These are phyloP conservation scores for Ascaphus truei DNA, from an alignment of 2,113 vertebrate genomes.

Conservation along the genomic window DNA sequence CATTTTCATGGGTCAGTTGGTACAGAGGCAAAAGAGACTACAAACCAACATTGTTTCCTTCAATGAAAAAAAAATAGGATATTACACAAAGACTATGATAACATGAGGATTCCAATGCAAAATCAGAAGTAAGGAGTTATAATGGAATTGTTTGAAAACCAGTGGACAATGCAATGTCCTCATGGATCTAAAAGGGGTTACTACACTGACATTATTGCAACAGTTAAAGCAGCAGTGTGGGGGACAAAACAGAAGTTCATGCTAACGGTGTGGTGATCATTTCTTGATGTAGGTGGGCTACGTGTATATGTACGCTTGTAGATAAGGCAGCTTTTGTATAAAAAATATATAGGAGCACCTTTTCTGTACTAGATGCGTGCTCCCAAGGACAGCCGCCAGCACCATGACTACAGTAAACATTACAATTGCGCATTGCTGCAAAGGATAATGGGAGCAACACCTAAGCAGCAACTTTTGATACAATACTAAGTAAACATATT, in stretches of 20 bases:
- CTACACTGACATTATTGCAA: too few relatives aligned
- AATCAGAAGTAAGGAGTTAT: too few relatives aligned
- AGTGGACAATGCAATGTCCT: too few relatives aligned
- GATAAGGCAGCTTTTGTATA: conserved; percentile 32
- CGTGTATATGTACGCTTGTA: background rate
- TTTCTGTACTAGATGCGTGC: background rate
- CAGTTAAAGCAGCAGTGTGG: too few relatives aligned
- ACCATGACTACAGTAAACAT: conserved; percentile 25
- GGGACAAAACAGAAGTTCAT: background rate
- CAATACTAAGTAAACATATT: conserved; percentile 14
- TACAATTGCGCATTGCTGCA: conserved; percentile 5
- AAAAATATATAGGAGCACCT: conserved; percentile 21
- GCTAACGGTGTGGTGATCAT: background rate
- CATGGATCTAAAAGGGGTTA: too few relatives aligned
- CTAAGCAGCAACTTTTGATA: conserved; percentile 5
- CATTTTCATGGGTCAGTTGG: too few relatives aligned
- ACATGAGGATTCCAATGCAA: background rate
- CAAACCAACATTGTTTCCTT: too few relatives aligned
- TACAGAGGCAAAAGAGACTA: too few relatives aligned
- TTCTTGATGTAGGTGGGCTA: background rate
- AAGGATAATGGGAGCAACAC: background rate
- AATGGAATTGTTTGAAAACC: too few relatives aligned
- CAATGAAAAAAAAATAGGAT: too few relatives aligned
- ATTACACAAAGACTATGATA: background rate
- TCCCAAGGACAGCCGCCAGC: conserved; percentile 12